Evolutionary conservation across 2,888 invertebrate species (phyloP), one percentile per base, ranked within the genome.

Genomic region (Drosophila algonquin): DNA sequence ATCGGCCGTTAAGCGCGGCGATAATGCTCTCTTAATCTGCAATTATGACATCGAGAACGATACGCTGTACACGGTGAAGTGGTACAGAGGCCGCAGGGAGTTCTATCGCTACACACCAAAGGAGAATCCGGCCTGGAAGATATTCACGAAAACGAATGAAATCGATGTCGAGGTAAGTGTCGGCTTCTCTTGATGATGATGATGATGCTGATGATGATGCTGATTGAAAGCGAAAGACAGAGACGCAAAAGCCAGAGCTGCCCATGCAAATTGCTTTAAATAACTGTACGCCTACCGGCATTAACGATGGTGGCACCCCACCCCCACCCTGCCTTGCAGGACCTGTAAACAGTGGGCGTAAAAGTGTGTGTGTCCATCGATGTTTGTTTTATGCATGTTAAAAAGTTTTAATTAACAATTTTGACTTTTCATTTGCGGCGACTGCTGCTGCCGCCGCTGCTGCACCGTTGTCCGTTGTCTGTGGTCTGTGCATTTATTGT

Each of bases 51-150:
- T 97, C 93, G 95, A 97, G 91, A 95, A 94, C 27, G 95, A 95
- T 52, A 95, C 94, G n/a, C 93, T 97, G 59, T 97, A 97, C 93
- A 94, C 96, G n/a, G 96, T 97, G 73, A 97, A 97, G 93, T 97
- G 97, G 97, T 97, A 97, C 92, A 93, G 96, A 70, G 97, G 97
- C 14, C 94, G 93, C 80, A 94, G 95, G 81, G 97, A 97, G 93
- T 97, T 97, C 93, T 97, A 96, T 93, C 94, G 97, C 78, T 97
- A 94, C 90, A 95, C 96, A 4, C 97, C 97, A 0, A 94, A 94
- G 88, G 96, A 96, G 84, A 93, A 93, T 35, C 96, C 96, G 0
- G 93, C 94, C 56, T 95, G 94, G 63, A 96, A 96, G 91, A 94
- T 95, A 63, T 97, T 97, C 91, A 93, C 94, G 50, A 93, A 95